Evolutionary conservation across 2,113 vertebrate species (phyloP).

Genomic region (Chlamydotis undulata): DNA sequence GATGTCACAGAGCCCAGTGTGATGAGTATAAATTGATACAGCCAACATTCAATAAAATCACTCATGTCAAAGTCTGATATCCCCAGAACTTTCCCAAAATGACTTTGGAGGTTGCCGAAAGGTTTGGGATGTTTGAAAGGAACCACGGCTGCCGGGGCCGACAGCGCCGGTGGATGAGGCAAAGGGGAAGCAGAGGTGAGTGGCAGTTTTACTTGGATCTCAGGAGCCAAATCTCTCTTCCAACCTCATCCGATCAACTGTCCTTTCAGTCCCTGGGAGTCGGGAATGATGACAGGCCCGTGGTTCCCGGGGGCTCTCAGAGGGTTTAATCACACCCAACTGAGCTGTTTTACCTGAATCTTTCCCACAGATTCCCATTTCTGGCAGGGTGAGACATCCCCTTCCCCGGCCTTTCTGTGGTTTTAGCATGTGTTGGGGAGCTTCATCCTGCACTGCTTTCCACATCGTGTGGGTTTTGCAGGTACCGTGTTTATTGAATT

Average conservation of each 20-base stretch:
- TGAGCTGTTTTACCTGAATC: rapidly evolving
- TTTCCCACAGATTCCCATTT: not conserved
- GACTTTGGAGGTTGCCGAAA: not conserved
- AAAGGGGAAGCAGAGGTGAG: not conserved
- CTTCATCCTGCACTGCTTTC: not conserved
- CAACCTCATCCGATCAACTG: not conserved
- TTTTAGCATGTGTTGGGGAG: rapidly evolving
- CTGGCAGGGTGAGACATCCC: not conserved
- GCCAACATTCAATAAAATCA: not conserved
- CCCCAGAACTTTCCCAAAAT: not conserved
- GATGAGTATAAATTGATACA: not conserved
- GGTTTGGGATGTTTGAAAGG: not conserved
- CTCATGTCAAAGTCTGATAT: rapidly evolving
- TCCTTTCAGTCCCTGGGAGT: not conserved
- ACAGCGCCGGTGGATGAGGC: not conserved
- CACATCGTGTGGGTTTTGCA: rapidly evolving
- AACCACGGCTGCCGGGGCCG: rapidly evolving
- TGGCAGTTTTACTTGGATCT: not conserved
- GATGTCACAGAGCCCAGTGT: not conserved
- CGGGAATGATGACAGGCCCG: too few relatives aligned
- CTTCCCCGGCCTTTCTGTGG: not conserved
- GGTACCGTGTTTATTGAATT: not conserved
- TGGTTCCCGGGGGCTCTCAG: rapidly evolving
- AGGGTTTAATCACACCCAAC: rapidly evolving
- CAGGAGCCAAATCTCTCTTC: not conserved